Base-by-base conservation (phyloP, 2,113 vertebrate genomes). In the Isurus oxyrinchus region DNA sequence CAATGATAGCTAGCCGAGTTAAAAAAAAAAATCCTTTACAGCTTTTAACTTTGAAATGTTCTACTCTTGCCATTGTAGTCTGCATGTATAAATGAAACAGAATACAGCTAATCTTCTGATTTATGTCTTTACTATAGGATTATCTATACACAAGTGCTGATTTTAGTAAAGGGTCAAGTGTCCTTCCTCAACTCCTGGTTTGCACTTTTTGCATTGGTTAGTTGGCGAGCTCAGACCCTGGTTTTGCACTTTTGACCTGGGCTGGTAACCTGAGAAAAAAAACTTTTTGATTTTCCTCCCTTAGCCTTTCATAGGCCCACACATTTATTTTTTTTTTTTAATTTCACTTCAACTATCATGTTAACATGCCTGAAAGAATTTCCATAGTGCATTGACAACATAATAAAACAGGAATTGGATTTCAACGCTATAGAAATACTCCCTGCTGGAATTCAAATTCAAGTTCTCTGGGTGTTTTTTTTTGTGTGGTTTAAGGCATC, bases 381-480 rank as follows among this genome's bases (percentile, higher is more conserved):
- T 96, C 87, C 49, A 91, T 72, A 27, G 86, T 69, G 87, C 63
- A 63, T 91, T 94, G 96, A 94, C 88, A 93, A 76, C 96, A 72
- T 49, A 91, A 96, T 96, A 96, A 94, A 96, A 96, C 63, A 72
- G 66, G 96, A 66, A 76, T 96, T 66, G 86, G 27, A 57, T 96
- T 96, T 96, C 86, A 96, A 94, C 40, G 31, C 88, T 96, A 96
- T 96, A 93, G 96, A 91, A 96, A 94, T 66, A 96, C 96, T 66
- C 87, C 87, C 63, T 49, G 55, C 72, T 96, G 96, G 96, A 96
- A 87, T 40, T 96, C 72, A 44, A 96, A 84, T 86, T 61, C 90
- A 94, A 94, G 90, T 94, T 94, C 90, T 94, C 90, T 35, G 57
- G 59, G 61, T 27, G 90, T n/a, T 63, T 76, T 76, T 76, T 35